phyloP scores from a whole-genome alignment of 2,797 vertebrate genomes.

The Coracias cyanogaster region DNA sequence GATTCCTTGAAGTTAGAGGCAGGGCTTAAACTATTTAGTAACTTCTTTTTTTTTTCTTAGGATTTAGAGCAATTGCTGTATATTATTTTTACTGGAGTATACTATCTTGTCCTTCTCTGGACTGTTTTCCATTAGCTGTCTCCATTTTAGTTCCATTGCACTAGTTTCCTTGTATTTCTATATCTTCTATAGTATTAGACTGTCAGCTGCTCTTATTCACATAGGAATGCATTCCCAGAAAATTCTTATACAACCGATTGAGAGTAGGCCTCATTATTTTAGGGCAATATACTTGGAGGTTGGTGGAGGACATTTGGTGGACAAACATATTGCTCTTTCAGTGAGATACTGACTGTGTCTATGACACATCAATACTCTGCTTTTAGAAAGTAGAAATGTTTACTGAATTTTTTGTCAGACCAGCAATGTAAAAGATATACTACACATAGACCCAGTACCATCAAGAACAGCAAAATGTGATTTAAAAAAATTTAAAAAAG shows the following conservation, averaged over 20 bases:
- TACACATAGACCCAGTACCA: background rate
- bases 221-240: background rate
- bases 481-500: background rate
- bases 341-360: background rate
- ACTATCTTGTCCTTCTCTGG: background rate
- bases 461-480: background rate
- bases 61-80: background rate
- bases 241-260: background rate
- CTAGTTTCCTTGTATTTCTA: background rate
- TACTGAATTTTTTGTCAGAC: background rate
- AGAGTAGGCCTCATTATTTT: background rate
- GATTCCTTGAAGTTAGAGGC: background rate
- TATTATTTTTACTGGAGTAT: background rate
- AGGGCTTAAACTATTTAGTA: background rate
- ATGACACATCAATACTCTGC: background rate
- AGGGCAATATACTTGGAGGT: background rate
- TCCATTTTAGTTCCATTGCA: background rate
- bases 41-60: background rate
- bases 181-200: background rate
- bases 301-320: background rate
- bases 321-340: background rate
- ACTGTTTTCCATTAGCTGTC: background rate
- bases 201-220: background rate
- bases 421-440: background rate
- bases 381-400: background rate